Base-by-base conservation (phyloP, 2,888 invertebrate species). In the Eupithecia abbreviata region DNA sequence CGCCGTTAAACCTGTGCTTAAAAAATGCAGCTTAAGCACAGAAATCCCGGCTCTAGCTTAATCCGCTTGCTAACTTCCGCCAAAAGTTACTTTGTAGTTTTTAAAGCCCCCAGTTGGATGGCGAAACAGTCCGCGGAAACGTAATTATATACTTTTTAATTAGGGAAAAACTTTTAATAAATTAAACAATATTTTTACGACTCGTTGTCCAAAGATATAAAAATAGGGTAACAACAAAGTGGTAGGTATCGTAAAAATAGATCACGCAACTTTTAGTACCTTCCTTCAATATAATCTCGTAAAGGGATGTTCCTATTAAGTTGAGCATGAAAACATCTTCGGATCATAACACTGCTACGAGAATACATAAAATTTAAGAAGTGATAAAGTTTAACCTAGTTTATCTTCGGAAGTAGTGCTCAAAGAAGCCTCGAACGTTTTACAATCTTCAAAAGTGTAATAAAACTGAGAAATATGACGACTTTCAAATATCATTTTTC, bases 11-110 rank as follows among this genome's bases (percentile, higher is more conserved):
- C 13, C 66, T 77, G 80, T 72, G 80, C 73, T 80, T 84, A 87
- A 86, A 55, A 90, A 92, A 90, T 89, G 85, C 88, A 90, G 86
- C 89, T 91, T 87, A 86, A 90, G 89, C 88, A 86, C 85, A 85
- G 85, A 85, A 89, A 85, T 85, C 85, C 76, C 84, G 78, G 84
- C 82, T 84, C 80, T 88, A 89, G 90, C 90, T 90, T 90, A 91
- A 92, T 91, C 91, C 90, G 87, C 88, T 88, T 84, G 80, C 84
- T 86, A 89, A 90, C 87, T 90, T 87, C 80, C 43, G 79, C 79
- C 77, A 80, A 86, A 85, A 85, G 82, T 83, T 84, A 89, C 87
- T 89, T 86, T 84, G 79, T 83, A 84, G 83, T 89, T 84, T 88
- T 83, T 80, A 85, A 90, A 90, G 86, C 89, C 88, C 83, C 77